Evolutionary conservation across 2,888 invertebrate species (phyloP), one percentile per base, ranked within the genome.

Genomic region (Synanthedon tipuliformis): DNA sequence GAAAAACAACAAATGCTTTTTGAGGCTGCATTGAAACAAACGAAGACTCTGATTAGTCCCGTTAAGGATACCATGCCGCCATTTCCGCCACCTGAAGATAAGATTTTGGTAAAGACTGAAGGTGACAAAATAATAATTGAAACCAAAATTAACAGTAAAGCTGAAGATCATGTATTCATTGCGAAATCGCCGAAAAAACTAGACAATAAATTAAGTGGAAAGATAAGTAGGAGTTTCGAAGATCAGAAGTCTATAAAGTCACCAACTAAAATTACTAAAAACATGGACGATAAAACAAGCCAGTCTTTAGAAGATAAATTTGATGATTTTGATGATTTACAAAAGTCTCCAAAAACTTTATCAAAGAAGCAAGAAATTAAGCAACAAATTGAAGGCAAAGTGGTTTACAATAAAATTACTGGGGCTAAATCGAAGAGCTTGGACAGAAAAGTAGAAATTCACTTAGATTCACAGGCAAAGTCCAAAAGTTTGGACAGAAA

Each of bases 1-100:
- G 92, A 92, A 65, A 90, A 92, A 58, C 93, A 93, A 64, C 93
- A 93, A 69, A 90, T 92, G 88, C 74, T 93, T 1, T 93, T 93
- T 62, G 93, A 93, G 79, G 92, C 91, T 3, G 93, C 93, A 3
- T 90, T 93, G 67, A 92, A 93, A 69, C 93, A 93, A 75, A 92
- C 92, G 0, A 92, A 92, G 64, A 92, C 92, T 0, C 81, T 93
- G 59, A 89, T 93, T 40, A 93, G 93, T 71, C 93, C 93, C 0
- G 92, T 93, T 0, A 92, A 92, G 69, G 93, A 93, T 68, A 89
- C 90, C 1, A 65, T 93, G 63, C 93, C 93, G 0, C 89, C 91
- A 3, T 93, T 93, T 67, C 93, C 93, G 11, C 90, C 91, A 48
- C 92, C 92, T 0, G 93, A 93, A 73, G 93, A 93, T 69, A 92